These are phyloP conservation scores for Dasysyrphus tricinctus DNA, from an alignment of 2,888 invertebrate species.

Conservation along the genomic window DNA sequence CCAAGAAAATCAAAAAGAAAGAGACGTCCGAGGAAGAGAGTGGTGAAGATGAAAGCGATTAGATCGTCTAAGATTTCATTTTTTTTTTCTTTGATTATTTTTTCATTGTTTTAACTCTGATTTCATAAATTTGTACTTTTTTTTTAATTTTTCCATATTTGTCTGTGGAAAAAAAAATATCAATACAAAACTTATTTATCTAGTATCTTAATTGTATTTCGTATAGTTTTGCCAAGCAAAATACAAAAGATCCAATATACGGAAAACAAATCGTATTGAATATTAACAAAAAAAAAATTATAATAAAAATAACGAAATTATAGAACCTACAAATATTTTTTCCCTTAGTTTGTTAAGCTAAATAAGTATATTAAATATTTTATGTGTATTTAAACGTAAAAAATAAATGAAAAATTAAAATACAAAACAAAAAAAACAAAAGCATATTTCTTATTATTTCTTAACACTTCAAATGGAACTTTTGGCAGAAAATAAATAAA, in stretches of 20 bases:
- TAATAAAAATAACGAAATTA: slow-evolving; percentile 35
- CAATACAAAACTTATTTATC: slow-evolving; percentile 50
- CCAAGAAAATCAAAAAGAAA: slow-evolving; percentile 85
- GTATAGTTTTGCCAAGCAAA: slow-evolving; percentile 53
- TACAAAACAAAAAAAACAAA: slow-evolving; percentile 14
- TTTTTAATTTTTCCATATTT: slow-evolving; percentile 42
- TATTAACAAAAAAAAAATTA: background rate
- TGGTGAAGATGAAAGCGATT: slow-evolving; percentile 87
- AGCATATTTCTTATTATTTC: slow-evolving; percentile 34
- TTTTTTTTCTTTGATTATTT: slow-evolving; percentile 30
- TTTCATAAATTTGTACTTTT: slow-evolving; percentile 63
- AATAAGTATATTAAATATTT: slow-evolving; percentile 64
- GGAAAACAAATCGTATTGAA: slow-evolving; percentile 26
- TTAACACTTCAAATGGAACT: slow-evolving; percentile 17
- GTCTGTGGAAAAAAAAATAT: slow-evolving; percentile 28
- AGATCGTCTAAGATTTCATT: slow-evolving; percentile 79
- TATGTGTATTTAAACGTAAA: slow-evolving; percentile 67
- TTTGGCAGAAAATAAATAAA: slow-evolving; percentile 11
- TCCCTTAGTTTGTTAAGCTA: slow-evolving; percentile 65
- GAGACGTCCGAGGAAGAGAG: slow-evolving; percentile 87
- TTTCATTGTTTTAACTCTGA: slow-evolving; percentile 63
- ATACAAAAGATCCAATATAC: slow-evolving; percentile 34
- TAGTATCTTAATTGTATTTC: slow-evolving; percentile 48
- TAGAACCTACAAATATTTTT: slow-evolving; percentile 53
- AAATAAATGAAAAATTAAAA: slow-evolving; percentile 48